Evolutionary conservation across 2,113 vertebrate genomes (phyloP).

Genomic region (Todiramphus saurophagus): DNA sequence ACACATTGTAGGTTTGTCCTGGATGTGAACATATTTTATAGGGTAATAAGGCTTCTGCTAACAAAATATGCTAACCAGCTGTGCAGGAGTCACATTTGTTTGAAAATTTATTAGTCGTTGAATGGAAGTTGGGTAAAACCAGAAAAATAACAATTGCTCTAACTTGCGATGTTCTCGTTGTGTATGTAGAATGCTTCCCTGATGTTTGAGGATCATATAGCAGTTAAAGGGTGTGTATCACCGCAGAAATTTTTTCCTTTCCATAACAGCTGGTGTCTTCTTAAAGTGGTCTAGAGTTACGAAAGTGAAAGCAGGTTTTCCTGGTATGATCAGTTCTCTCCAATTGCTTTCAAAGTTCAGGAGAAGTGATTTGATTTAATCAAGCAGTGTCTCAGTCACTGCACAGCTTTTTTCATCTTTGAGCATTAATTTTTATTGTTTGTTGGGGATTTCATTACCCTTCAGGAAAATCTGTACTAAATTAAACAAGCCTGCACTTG

Average conservation of each 20-base stretch:
- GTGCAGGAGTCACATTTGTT: background rate
- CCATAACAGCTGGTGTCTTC: background rate
- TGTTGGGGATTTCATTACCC: background rate
- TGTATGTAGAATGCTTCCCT: background rate
- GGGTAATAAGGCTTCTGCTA: background rate
- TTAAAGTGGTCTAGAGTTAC: background rate
- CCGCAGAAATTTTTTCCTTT: background rate
- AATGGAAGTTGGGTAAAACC: background rate
- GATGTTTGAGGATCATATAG: background rate
- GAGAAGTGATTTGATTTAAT: background rate
- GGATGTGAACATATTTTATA: background rate
- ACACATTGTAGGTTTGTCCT: background rate
- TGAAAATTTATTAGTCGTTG: background rate
- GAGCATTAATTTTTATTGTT: background rate
- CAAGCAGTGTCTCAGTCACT: background rate
- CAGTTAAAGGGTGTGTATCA: background rate
- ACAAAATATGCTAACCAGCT: background rate
- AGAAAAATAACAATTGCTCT: background rate
- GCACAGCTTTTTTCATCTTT: background rate
- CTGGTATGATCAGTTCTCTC: accelerated
- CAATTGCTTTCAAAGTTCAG: background rate
- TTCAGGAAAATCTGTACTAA: background rate
- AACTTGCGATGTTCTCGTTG: background rate
- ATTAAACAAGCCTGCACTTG: background rate
- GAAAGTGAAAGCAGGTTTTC: background rate